These are phyloP conservation scores for Indicator indicator DNA, from an alignment of 2,113 vertebrate species.

Conservation along the genomic window DNA sequence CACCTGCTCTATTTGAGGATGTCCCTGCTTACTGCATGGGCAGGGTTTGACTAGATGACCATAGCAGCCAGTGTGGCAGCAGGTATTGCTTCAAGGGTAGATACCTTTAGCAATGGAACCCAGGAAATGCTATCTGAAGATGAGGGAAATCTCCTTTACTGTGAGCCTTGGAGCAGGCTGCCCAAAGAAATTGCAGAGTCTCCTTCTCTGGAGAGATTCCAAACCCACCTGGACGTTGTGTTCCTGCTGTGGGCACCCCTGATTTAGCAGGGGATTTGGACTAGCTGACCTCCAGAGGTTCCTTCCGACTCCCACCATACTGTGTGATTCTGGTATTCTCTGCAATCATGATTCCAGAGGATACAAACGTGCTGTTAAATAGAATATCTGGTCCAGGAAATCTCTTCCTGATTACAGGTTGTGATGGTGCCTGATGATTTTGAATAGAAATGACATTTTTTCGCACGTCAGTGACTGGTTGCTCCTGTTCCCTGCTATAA, in stretches of 20 bases:
- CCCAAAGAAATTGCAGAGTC: neutral
- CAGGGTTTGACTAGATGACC: neutral
- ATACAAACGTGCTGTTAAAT: neutral
- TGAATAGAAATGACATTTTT: neutral
- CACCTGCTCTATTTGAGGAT: no score
- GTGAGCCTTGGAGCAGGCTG: neutral
- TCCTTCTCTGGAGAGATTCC: neutral
- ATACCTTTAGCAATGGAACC: neutral
- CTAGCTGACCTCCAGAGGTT: neutral
- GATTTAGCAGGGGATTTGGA: neutral
- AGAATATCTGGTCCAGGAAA: neutral
- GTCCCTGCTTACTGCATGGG: no score
- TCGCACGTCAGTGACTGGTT: neutral
- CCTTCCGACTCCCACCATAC: neutral
- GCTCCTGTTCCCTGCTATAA: neutral
- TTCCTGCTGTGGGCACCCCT: neutral
- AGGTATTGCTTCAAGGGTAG: neutral
- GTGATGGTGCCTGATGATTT: neutral
- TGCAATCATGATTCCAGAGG: neutral
- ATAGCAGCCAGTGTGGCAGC: accelerated
- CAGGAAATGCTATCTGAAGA: no score
- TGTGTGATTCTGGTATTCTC: neutral
- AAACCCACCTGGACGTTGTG: neutral
- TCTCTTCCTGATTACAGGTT: neutral
- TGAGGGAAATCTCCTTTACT: neutral